These are phyloP conservation scores for Xiphophorus couchianus DNA, from an alignment of 2,113 vertebrate genomes.

Conservation along the genomic window DNA sequence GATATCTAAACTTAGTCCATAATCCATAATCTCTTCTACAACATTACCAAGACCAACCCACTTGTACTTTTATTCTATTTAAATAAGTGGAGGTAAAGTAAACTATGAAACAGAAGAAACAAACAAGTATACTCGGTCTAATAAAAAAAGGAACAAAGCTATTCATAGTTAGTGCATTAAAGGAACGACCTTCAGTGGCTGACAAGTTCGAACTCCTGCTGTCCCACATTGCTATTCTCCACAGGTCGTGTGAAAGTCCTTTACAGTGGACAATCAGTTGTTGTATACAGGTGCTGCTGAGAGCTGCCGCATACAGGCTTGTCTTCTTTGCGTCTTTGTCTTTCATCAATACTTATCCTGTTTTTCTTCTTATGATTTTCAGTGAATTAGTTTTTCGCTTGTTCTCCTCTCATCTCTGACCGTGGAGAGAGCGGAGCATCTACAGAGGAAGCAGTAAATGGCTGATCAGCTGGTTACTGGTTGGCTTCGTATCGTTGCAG, in stretches of 20 bases:
- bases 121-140: not conserved
- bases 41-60: not conserved
- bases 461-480: constrained; percentile 68
- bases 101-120: not conserved
- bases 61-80: not conserved
- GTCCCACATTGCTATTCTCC: constrained; percentile 52
- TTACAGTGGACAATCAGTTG: not conserved
- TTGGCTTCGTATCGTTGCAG: constrained; percentile 70
- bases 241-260: constrained; percentile 25
- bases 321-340: not conserved
- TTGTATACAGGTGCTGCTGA: not conserved
- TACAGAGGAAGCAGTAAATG: constrained; percentile 58
- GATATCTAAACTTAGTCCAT: not conserved
- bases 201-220: not conserved
- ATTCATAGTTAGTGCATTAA: not conserved
- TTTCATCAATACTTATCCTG: constrained; percentile 8
- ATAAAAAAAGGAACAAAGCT: not conserved
- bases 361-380: constrained; percentile 16
- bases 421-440: constrained; percentile 11
- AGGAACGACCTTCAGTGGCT: constrained; percentile 52
- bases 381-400: not conserved
- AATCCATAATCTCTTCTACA: not conserved
- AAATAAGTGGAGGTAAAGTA: not conserved
- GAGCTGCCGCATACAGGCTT: not conserved
- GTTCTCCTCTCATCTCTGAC: constrained; percentile 10